These are phyloP conservation scores for Xyrauchen texanus DNA, from an alignment of 2,113 vertebrate species.

Conservation along the genomic window DNA sequence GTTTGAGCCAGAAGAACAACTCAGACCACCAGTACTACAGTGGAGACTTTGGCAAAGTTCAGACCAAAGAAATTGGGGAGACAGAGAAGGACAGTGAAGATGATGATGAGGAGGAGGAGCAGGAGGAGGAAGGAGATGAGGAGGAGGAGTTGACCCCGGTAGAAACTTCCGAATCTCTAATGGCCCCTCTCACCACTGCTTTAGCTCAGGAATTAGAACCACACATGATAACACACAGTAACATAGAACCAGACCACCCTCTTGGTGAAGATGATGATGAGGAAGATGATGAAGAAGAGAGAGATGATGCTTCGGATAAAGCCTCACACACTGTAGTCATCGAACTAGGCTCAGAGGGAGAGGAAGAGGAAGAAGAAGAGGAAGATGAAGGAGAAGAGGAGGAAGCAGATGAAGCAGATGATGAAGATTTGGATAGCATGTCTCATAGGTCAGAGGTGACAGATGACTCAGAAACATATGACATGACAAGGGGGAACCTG, in stretches of 20 bases:
- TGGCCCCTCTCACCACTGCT: slow-evolving; percentile 46
- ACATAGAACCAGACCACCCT: slow-evolving; percentile 47
- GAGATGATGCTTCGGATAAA: slow-evolving; percentile 73
- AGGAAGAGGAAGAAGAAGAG: slow-evolving; percentile 65
- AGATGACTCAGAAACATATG: slow-evolving; percentile 91
- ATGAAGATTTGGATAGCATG: slow-evolving; percentile 79
- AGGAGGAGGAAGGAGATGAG: slow-evolving; percentile 61
- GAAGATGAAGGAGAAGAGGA: slow-evolving; percentile 68
- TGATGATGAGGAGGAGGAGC: slow-evolving; percentile 73
- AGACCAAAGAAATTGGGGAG: slow-evolving; percentile 66
- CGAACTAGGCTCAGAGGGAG: slow-evolving; percentile 75
- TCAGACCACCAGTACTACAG: slow-evolving; percentile 79
- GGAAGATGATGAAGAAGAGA: slow-evolving; percentile 67
- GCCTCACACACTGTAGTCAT: slow-evolving; percentile 77
- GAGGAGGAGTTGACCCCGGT: slow-evolving; percentile 50
- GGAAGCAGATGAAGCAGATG: slow-evolving; percentile 71
- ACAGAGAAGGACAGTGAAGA: slow-evolving; percentile 67
- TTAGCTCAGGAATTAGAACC: slow-evolving; percentile 68
- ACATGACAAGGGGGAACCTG: slow-evolving; percentile 94
- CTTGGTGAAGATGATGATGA: slow-evolving; percentile 65
- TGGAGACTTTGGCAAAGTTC: slow-evolving; percentile 69
- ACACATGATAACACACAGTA: slow-evolving; percentile 59
- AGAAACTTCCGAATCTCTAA: slow-evolving; percentile 52
- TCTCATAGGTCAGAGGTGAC: slow-evolving; percentile 87
- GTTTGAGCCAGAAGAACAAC: slow-evolving; percentile 68